Percentiles rank a stretch among this genome's conserved stretches.
Conservation (phyloP, 2,888 invertebrate species). For the Papilio gigon region DNA sequence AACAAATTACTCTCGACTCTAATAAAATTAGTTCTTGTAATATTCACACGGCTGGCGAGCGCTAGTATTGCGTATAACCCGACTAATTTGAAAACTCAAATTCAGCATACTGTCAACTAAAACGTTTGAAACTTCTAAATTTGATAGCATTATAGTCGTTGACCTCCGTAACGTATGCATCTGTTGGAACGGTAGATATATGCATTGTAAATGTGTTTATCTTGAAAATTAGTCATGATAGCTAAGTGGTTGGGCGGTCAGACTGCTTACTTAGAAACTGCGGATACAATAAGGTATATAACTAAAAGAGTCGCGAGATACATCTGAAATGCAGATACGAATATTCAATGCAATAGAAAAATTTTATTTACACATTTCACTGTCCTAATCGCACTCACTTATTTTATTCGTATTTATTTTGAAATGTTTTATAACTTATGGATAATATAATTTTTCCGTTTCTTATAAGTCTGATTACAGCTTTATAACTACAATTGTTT, state of each 20-base stretch:
- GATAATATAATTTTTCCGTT: too few species aligned
- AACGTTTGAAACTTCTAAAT: slow-evolving; percentile 43
- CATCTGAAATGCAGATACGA: background rate
- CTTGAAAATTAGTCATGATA: slow-evolving; percentile 13
- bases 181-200: slow-evolving; percentile 25
- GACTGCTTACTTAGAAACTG: background rate
- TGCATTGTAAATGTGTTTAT: slow-evolving; percentile 22
- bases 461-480: too few species aligned
- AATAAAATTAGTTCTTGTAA: slow-evolving; percentile 47
- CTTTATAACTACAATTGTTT: too few species aligned
- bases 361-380: too few species aligned
- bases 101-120: slow-evolving; percentile 6
- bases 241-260: slow-evolving; percentile 7
- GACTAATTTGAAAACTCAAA: slow-evolving; percentile 45
- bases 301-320: background rate
- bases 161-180: slow-evolving; percentile 55
- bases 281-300: background rate
- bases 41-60: slow-evolving; percentile 46
- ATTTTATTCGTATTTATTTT: too few species aligned
- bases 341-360: too few species aligned
- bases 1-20: slow-evolving; percentile 47
- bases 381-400: too few species aligned
- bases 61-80: slow-evolving; percentile 54
- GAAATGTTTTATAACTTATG: too few species aligned
- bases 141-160: slow-evolving; percentile 59